Conservation (phyloP, 2,113 vertebrate genomes). For the Psittacara wagleri region DNA sequence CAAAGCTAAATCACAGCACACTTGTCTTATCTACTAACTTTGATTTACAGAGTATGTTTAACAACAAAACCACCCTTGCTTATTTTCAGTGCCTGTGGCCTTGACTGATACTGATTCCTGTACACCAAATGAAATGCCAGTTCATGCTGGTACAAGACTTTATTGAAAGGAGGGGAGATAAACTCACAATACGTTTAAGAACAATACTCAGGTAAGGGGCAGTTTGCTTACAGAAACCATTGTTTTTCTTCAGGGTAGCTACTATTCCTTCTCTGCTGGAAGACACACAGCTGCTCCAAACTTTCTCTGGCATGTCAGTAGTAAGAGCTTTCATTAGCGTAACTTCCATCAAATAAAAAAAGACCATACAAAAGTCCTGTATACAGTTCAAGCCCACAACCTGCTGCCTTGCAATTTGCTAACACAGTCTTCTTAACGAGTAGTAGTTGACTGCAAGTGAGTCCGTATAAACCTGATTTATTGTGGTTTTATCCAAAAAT, state of each 20-base stretch:
- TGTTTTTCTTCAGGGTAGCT: constrained; percentile 7
- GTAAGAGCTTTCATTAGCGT: not conserved
- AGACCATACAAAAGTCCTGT: not conserved
- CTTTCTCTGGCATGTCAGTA: not conserved
- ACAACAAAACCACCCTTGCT: not conserved
- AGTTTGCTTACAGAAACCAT: not conserved
- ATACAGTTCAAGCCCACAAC: not conserved
- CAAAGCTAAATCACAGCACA: not conserved
- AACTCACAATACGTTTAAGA: not conserved
- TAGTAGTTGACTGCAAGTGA: not conserved
- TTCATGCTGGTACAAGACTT: not conserved
- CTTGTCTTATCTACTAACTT: not conserved
- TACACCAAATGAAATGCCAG: not conserved
- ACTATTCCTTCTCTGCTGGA: not conserved
- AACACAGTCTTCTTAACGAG: not conserved
- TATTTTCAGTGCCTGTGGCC: not conserved
- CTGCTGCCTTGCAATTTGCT: not conserved
- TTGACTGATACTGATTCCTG: not conserved
- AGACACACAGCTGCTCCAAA: not conserved
- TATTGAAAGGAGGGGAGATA: constrained; percentile 24
- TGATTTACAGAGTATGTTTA: not conserved
- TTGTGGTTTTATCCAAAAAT: not conserved
- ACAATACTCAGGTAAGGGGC: not conserved
- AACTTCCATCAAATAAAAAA: constrained; percentile 1
- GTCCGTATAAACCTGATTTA: not conserved